Conservation (phyloP, 2,113 vertebrate genomes). For the Dermatemys mawii region DNA sequence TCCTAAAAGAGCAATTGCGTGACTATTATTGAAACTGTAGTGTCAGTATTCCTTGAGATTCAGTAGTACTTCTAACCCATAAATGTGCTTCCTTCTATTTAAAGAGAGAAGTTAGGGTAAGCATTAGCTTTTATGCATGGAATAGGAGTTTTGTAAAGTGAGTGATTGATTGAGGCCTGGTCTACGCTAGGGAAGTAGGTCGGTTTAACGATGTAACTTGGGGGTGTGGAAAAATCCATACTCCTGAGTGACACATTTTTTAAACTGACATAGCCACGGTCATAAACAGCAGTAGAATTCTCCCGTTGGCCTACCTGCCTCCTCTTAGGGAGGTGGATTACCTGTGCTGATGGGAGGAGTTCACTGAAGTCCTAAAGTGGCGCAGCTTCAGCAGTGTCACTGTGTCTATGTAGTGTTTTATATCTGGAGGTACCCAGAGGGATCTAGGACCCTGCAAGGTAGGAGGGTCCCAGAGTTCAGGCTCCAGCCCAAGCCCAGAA, state of each 20-base stretch:
- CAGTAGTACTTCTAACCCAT: not conserved
- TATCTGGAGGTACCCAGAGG: not conserved
- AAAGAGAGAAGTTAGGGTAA: not conserved
- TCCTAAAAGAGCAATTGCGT: not conserved
- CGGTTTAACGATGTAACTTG: not conserved
- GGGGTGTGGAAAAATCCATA: not conserved
- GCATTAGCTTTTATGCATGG: not conserved
- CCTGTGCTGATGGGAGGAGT: not conserved
- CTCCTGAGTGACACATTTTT: not conserved
- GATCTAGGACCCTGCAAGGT: not conserved
- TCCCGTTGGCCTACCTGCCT: not conserved
- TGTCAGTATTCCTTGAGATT: not conserved
- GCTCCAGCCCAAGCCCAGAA: not conserved
- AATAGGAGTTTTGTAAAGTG: not conserved
- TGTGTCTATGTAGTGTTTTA: not conserved
- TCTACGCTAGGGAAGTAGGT: not conserved
- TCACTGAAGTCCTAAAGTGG: not conserved
- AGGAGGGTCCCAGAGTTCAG: not conserved
- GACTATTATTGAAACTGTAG: not conserved
- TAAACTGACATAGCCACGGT: not conserved
- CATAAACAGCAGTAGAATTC: not conserved
- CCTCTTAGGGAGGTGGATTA: not conserved
- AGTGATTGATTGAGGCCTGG: not conserved
- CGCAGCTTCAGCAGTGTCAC: not conserved
- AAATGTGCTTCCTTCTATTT: not conserved